Percentiles rank a stretch among this genome's conserved stretches.
phyloP scores from a whole-genome alignment of 2,113 vertebrate genomes.

The Cricetomys ansorgei region DNA sequence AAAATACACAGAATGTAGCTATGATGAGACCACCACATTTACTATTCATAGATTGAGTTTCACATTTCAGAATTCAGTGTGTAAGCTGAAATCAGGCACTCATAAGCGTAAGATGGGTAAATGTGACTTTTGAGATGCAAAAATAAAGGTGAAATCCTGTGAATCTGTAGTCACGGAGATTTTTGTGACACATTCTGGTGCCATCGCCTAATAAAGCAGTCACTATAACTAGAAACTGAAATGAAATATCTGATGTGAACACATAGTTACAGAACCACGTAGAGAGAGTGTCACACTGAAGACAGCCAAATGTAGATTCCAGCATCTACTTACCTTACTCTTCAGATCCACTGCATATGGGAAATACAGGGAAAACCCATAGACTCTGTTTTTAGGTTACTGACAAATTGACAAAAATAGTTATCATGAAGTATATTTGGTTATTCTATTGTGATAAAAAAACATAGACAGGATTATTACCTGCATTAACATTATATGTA shows the following conservation, averaged over 20 bases:
- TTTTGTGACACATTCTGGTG: constrained; percentile 69
- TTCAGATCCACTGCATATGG: neutral
- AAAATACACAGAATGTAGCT: neutral
- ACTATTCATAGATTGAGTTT: neutral
- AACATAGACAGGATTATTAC: neutral
- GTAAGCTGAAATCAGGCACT: neutral
- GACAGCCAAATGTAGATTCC: neutral
- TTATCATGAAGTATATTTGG: neutral
- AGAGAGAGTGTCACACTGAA: neutral
- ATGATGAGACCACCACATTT: neutral
- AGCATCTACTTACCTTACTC: neutral
- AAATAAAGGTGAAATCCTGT: neutral
- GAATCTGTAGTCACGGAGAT: neutral
- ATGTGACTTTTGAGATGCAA: neutral
- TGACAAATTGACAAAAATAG: constrained; percentile 25
- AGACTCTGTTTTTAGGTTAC: neutral
- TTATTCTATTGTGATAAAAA: neutral
- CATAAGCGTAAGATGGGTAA: neutral
- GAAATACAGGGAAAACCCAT: neutral
- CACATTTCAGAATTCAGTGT: neutral
- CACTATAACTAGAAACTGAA: constrained; percentile 69
- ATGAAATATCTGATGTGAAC: constrained; percentile 60
- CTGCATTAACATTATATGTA: constrained; percentile 43
- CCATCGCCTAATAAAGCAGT: constrained; percentile 70
- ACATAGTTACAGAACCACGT: constrained; percentile 59